Percentiles rank a stretch among this genome's conserved stretches.
Evolutionary conservation across 1,140 invertebrate genomes (phyloP).

Genomic region (Macrobrachium nipponense): DNA sequence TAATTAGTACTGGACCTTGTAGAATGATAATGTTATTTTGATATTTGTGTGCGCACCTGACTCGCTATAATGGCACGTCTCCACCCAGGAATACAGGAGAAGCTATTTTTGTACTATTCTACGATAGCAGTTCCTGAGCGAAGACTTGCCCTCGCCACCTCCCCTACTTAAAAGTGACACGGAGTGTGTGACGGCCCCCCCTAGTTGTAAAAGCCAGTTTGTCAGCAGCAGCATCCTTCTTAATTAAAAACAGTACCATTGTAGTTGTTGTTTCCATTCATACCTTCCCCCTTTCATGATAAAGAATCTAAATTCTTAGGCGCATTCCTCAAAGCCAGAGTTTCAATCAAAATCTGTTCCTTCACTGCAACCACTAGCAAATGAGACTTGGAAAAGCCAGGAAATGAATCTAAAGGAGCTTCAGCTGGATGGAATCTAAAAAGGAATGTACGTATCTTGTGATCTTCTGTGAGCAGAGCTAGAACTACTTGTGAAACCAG

Average conservation of each 20-base stretch:
- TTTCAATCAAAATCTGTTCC: too few species aligned
- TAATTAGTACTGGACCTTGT: conserved; percentile 50
- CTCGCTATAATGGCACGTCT: conserved; percentile 49
- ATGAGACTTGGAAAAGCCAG: too few species aligned
- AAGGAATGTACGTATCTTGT: too few species aligned
- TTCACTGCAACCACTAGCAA: too few species aligned
- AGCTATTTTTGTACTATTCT: conserved; percentile 62
- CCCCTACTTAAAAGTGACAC: conserved; percentile 44
- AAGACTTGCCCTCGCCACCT: conserved; percentile 46
- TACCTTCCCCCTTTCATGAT: too few species aligned
- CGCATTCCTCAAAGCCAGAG: too few species aligned
- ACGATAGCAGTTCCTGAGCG: conserved; percentile 58
- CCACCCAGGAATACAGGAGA: conserved; percentile 56
- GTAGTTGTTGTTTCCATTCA: background rate
- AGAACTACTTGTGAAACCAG: too few species aligned
- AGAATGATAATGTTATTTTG: conserved; percentile 58
- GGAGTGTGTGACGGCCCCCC: conserved; percentile 38
- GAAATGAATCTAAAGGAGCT: too few species aligned
- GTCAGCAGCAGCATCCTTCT: conserved; percentile 57
- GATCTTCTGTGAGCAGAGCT: too few species aligned
- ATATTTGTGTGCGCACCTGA: conserved; percentile 58
- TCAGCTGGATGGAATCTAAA: too few species aligned
- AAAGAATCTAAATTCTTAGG: too few species aligned
- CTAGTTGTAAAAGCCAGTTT: conserved; percentile 58
- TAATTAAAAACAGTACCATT: conserved; percentile 59